A percentile compares a stretch with the other conserved stretches of the same genome.
Evolutionary conservation across 2,888 invertebrate species (phyloP).

Genomic region (Ischnura elegans): DNA sequence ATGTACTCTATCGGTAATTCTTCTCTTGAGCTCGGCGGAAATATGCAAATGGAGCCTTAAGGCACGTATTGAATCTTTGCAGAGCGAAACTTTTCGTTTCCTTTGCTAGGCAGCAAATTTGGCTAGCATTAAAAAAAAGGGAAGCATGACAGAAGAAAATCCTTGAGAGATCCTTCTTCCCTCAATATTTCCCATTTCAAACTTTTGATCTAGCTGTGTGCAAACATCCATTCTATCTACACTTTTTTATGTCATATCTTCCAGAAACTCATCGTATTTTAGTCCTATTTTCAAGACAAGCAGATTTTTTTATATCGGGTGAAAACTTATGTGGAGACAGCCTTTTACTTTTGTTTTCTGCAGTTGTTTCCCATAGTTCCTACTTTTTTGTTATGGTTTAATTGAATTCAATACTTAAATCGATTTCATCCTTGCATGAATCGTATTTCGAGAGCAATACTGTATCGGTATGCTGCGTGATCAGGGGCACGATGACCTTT

Average conservation of each 20-base stretch:
- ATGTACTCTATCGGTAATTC: not conserved
- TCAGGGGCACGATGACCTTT: too few species aligned
- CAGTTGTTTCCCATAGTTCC: too few species aligned
- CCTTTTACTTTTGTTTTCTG: too few species aligned
- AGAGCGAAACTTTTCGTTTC: not conserved
- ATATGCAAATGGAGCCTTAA: not conserved
- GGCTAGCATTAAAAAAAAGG: not conserved
- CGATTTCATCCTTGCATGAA: too few species aligned
- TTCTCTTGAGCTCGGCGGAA: not conserved
- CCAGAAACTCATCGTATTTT: too few species aligned
- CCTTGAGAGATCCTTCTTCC: not conserved
- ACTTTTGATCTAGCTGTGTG: not conserved
- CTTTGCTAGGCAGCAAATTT: not conserved
- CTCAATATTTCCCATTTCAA: not conserved
- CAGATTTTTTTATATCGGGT: too few species aligned
- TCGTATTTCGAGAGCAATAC: too few species aligned
- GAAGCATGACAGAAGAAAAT: not conserved
- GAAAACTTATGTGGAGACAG: too few species aligned
- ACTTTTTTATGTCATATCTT: not conserved
- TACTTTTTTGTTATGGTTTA: too few species aligned
- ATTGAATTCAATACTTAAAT: too few species aligned
- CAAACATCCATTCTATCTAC: not conserved
- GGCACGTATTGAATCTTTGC: slow-evolving; percentile 7
- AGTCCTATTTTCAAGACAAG: too few species aligned
- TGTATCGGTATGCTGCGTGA: too few species aligned